Conservation (phyloP, 1,140 invertebrate genomes). For the Triops longicaudatus region DNA sequence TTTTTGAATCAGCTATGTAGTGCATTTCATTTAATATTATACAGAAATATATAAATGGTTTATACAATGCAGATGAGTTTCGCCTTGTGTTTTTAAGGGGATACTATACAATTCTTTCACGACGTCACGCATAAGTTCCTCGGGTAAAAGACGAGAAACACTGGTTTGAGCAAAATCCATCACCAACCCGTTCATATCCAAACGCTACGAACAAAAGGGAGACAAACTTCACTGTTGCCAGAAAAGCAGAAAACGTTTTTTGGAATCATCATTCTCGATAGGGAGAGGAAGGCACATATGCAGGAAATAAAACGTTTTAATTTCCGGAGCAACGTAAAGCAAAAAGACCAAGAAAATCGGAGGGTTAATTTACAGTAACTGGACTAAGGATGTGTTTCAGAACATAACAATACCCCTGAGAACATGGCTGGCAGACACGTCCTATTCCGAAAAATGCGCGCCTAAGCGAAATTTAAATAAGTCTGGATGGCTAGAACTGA, state of each 20-base stretch:
- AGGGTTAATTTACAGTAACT: slow-evolving; percentile 13
- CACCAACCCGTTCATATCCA: slow-evolving; percentile 11
- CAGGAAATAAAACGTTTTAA: not conserved
- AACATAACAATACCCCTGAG: slow-evolving; percentile 2
- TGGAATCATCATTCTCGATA: not conserved
- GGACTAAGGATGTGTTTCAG: slow-evolving; percentile 13
- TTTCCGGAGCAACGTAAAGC: not conserved
- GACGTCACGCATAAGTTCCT: not conserved
- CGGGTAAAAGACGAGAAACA: not conserved
- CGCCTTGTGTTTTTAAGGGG: not conserved
- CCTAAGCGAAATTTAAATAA: not conserved
- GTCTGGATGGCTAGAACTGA: not conserved
- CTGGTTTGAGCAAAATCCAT: slow-evolving; percentile 15
- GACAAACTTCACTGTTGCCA: slow-evolving; percentile 6
- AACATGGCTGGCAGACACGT: slow-evolving; percentile 14
- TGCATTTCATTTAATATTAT: not conserved
- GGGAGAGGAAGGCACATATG: not conserved
- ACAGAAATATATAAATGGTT: slow-evolving; percentile 16
- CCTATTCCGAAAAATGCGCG: not conserved
- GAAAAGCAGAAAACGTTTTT: not conserved
- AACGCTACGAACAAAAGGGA: slow-evolving; percentile 11
- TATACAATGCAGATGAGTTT: slow-evolving; percentile 15
- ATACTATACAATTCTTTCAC: not conserved
- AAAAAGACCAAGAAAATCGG: not conserved
- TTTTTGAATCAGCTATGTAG: not conserved